Evolutionary conservation across 30 jellyfish, hydroid and myxozoan species (phyloP).

Genomic region (Cassiopea xamachana): DNA sequence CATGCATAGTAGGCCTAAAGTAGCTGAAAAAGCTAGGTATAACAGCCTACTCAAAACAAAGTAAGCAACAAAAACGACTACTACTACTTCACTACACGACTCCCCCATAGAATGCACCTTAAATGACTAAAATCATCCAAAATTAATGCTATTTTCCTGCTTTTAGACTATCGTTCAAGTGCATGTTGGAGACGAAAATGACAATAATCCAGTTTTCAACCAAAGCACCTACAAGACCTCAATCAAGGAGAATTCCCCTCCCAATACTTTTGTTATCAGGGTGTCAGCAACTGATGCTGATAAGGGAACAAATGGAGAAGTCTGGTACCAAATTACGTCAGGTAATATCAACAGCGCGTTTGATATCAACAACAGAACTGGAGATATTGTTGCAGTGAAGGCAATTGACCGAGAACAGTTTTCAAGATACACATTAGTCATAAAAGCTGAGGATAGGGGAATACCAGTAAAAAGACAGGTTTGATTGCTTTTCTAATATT

Average conservation of each 20-base stretch:
- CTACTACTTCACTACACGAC: too few relatives aligned
- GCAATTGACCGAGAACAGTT: constrained; percentile 63
- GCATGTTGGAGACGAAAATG: constrained; percentile 75
- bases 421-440: constrained; percentile 48
- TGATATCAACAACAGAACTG: constrained; percentile 55
- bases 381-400: constrained; percentile 32
- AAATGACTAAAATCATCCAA: too few relatives aligned
- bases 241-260: constrained; percentile 60
- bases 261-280: constrained; percentile 43
- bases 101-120: too few relatives aligned
- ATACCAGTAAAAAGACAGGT: constrained; percentile 71
- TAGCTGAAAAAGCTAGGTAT: too few relatives aligned
- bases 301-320: constrained; percentile 79
- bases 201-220: constrained; percentile 86
- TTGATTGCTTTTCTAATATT: not conserved
- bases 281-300: constrained; percentile 87
- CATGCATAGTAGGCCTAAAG: too few relatives aligned
- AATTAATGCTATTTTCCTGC: not conserved
- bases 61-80: too few relatives aligned
- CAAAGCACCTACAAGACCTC: constrained; percentile 64
- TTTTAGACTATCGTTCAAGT: constrained; percentile 69
- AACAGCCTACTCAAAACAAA: too few relatives aligned
- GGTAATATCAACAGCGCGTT: constrained; percentile 67
- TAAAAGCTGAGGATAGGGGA: constrained; percentile 79
- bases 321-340: constrained; percentile 72